Evolutionary conservation across 2,797 vertebrate genomes (phyloP).

Genomic region (Onychomys leucogaster): DNA sequence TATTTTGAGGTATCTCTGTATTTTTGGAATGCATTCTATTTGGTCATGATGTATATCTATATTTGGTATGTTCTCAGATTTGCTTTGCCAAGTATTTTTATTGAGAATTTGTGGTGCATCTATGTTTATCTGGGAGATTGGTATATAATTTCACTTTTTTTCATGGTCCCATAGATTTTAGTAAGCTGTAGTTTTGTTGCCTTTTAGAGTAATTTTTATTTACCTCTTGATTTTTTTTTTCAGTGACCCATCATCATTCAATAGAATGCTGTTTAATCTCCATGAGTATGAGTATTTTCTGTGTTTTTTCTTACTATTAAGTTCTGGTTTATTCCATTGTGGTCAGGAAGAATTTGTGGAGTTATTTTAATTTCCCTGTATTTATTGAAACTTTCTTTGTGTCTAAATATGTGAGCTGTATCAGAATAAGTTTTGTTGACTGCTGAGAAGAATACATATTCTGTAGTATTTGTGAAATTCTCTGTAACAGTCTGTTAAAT

Average conservation of each 20-base stretch:
- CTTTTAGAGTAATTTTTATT: neutral
- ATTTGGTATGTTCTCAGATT: neutral
- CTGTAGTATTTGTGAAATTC: neutral
- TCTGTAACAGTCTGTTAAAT: neutral
- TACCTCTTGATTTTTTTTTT: neutral
- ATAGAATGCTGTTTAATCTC: neutral
- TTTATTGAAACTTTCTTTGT: neutral
- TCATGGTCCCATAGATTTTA: neutral
- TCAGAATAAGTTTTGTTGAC: neutral
- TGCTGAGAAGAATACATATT: neutral
- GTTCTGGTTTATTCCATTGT: neutral
- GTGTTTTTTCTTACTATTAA: neutral
- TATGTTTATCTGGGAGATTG: neutral
- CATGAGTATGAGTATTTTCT: neutral
- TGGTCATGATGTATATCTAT: neutral
- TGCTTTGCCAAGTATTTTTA: neutral
- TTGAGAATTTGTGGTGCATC: neutral
- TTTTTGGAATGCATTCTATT: neutral
- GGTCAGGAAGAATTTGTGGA: neutral
- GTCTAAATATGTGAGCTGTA: neutral
- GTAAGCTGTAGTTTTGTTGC: neutral
- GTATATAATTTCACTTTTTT: neutral
- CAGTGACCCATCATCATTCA: neutral
- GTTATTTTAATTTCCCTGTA: neutral
- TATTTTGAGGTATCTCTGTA: neutral